Conservation (phyloP, 1,140 invertebrate genomes). For the Drosophila kikkawai region DNA sequence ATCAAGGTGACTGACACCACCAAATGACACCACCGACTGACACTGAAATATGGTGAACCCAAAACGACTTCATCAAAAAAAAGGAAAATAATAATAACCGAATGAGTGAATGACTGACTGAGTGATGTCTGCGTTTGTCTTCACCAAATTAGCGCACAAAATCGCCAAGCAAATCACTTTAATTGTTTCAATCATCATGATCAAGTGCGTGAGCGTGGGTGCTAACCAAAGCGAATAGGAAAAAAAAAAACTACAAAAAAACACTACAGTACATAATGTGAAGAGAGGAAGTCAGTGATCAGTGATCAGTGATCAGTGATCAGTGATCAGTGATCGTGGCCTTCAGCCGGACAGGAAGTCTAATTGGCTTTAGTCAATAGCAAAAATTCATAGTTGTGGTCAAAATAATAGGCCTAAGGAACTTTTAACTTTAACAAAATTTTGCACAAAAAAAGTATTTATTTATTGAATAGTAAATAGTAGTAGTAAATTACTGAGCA, state of each 20-base stretch:
- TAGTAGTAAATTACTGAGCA: too few relatives aligned
- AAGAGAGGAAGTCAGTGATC: slow-evolving; percentile 7
- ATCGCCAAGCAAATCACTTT: slow-evolving; percentile 61
- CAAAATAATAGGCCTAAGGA: background rate
- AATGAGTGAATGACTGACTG: slow-evolving; percentile 24
- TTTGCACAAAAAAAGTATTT: too few relatives aligned
- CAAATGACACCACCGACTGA: slow-evolving; percentile 22
- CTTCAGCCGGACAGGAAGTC: slow-evolving; percentile 35
- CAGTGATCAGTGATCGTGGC: slow-evolving; percentile 26
- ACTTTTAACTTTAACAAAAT: too few relatives aligned
- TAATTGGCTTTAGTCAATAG: slow-evolving; percentile 15
- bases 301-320: slow-evolving; percentile 3
- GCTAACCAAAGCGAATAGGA: background rate
- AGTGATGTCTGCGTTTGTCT: slow-evolving; percentile 47
- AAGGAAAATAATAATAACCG: background rate
- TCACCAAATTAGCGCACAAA: slow-evolving; percentile 77
- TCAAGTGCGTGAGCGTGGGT: slow-evolving; percentile 36
- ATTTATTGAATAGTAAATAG: too few relatives aligned
- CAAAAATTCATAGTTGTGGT: background rate
- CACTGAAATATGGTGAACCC: slow-evolving; percentile 29
- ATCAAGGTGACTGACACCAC: slow-evolving; percentile 71
- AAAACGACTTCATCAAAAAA: slow-evolving; percentile 18
- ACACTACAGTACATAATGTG: background rate
- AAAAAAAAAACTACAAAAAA: background rate
- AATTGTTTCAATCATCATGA: slow-evolving; percentile 62